These are phyloP conservation scores for Scaptomyza graminum DNA, from an alignment of 1,140 invertebrate species.

Conservation along the genomic window DNA sequence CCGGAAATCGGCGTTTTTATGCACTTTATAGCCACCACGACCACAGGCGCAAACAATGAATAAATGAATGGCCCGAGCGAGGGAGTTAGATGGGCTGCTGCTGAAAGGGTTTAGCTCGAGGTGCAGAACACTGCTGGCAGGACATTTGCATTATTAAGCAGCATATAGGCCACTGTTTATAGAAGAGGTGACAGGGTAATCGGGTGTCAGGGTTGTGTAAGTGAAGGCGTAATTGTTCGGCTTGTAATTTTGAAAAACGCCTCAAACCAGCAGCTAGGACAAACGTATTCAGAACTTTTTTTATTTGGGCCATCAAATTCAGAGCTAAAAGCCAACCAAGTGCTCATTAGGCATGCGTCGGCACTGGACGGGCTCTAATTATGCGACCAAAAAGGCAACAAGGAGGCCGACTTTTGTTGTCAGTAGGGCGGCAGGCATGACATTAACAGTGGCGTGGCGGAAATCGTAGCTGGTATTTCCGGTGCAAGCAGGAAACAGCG, in stretches of 20 bases:
- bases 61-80: conserved; percentile 4
- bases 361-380: conserved; percentile 64
- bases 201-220: background rate
- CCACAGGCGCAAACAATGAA: conserved; percentile 41
- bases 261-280: conserved; percentile 14
- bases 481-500: conserved; percentile 43
- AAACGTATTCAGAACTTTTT: conserved; percentile 3
- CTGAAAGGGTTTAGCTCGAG: background rate
- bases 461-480: conserved; percentile 63
- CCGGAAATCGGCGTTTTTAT: conserved; percentile 54
- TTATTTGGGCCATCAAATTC: conserved; percentile 58
- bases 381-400: conserved; percentile 35
- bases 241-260: conserved; percentile 46
- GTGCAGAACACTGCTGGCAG: background rate
- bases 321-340: conserved; percentile 56
- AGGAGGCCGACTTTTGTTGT: background rate
- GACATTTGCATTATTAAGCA: conserved; percentile 49
- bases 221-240: conserved; percentile 19
- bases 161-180: conserved; percentile 19
- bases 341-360: conserved; percentile 72
- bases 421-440: background rate
- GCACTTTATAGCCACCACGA: conserved; percentile 42
- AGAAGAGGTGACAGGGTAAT: background rate
- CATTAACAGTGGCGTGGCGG: conserved; percentile 33
- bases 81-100: too few relatives aligned